These are phyloP conservation scores for Scomber scombrus DNA, from an alignment of 2,113 vertebrate genomes.

Conservation along the genomic window DNA sequence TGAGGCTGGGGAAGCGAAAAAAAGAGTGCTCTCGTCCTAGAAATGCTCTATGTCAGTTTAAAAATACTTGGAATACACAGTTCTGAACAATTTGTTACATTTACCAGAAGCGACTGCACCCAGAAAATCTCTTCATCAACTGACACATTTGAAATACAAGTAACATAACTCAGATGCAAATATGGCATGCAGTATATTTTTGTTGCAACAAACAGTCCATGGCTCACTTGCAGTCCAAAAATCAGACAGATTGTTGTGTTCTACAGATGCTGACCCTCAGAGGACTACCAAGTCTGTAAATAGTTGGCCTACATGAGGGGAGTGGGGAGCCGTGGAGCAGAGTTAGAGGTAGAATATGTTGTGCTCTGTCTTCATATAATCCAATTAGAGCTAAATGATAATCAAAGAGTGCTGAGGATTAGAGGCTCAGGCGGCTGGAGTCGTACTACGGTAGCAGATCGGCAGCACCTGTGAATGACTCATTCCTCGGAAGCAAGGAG, in stretches of 20 bases:
- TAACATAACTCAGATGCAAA: not conserved
- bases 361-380: conserved; percentile 69
- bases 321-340: conserved; percentile 31
- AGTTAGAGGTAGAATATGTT: conserved; percentile 58
- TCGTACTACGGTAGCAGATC: conserved; percentile 38
- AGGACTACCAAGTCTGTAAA: conserved; percentile 52
- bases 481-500: conserved; percentile 59
- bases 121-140: conserved; percentile 10
- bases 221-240: conserved; percentile 1
- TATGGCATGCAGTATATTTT: not conserved
- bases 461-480: conserved; percentile 77
- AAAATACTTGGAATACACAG: conserved; percentile 71
- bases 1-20: conserved; percentile 42
- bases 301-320: conserved; percentile 61
- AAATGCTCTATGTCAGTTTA: conserved; percentile 71
- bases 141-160: not conserved
- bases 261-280: conserved; percentile 59
- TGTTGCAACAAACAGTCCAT: conserved; percentile 5
- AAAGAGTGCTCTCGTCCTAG: conserved; percentile 68
- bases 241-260: conserved; percentile 30
- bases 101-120: conserved; percentile 39
- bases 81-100: conserved; percentile 63
- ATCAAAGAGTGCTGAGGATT: conserved; percentile 70
- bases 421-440: conserved; percentile 59
- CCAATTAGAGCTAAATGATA: conserved; percentile 77